A percentile compares a stretch with the other conserved stretches of the same genome.
Conservation (phyloP, 2,113 vertebrate genomes). For the Gobius niger region DNA sequence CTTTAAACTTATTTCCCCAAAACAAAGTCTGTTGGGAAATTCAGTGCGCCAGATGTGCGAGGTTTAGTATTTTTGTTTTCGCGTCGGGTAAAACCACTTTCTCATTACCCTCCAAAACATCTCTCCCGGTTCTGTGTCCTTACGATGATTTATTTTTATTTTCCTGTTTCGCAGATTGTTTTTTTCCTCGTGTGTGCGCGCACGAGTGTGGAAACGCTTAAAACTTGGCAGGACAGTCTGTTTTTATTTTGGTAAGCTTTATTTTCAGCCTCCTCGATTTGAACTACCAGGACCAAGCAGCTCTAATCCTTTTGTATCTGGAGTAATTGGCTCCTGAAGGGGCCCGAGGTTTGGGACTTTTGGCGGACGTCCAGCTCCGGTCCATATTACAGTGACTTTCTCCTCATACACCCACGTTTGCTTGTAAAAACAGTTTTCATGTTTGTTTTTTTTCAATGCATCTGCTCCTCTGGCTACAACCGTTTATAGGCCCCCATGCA, state of each 20-base stretch:
- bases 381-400: slow-evolving; percentile 54
- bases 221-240: slow-evolving; percentile 35
- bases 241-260: slow-evolving; percentile 50
- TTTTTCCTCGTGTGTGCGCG: slow-evolving; percentile 10
- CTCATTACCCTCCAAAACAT: slow-evolving; percentile 25
- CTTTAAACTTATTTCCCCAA: slow-evolving; percentile 6
- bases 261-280: slow-evolving; percentile 60
- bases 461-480: slow-evolving; percentile 61
- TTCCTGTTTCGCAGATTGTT: slow-evolving; percentile 2
- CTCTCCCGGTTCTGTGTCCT: slow-evolving; percentile 32
- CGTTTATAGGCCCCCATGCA: slow-evolving; percentile 6
- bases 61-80: slow-evolving; percentile 29
- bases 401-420: slow-evolving; percentile 68
- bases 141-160: slow-evolving; percentile 19
- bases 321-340: slow-evolving; percentile 53
- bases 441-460: slow-evolving; percentile 62
- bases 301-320: slow-evolving; percentile 63
- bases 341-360: slow-evolving; percentile 39
- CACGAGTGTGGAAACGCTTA: slow-evolving; percentile 27
- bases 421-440: slow-evolving; percentile 67
- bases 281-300: slow-evolving; percentile 41
- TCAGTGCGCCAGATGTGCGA: slow-evolving; percentile 22
- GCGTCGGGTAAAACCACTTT: slow-evolving; percentile 19
- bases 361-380: slow-evolving; percentile 59
- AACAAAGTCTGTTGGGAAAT: slow-evolving; percentile 16